Conservation (phyloP, 2,888 invertebrate genomes). For the Pheosia tremula region DNA sequence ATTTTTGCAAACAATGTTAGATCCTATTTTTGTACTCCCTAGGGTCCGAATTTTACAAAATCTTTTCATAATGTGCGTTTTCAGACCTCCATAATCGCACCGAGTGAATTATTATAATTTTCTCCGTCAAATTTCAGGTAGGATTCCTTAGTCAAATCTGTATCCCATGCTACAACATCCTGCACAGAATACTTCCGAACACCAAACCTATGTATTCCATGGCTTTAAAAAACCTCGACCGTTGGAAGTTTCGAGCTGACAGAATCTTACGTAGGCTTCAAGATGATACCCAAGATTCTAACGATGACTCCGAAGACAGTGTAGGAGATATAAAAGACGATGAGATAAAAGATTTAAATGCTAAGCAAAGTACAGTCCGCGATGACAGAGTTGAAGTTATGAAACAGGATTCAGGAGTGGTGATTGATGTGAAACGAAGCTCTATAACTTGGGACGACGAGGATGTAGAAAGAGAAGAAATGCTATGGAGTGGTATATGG, state of each 20-base stretch:
- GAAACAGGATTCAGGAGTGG: slow-evolving; percentile 7
- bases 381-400: slow-evolving; percentile 8
- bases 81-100: neutral
- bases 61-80: no score
- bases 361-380: slow-evolving; percentile 12
- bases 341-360: slow-evolving; percentile 11
- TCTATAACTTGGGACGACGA: slow-evolving; percentile 50
- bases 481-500: slow-evolving; percentile 36
- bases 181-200: slow-evolving; percentile 87
- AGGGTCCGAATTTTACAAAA: no score
- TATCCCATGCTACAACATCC: slow-evolving; percentile 90
- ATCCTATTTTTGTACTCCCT: no score
- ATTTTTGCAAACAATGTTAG: no score
- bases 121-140: slow-evolving; percentile 75
- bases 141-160: slow-evolving; percentile 93
- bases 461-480: slow-evolving; percentile 23
- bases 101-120: neutral
- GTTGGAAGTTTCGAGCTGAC: slow-evolving; percentile 53
- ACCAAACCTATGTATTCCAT: slow-evolving; percentile 88
- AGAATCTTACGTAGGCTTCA: slow-evolving; percentile 21
- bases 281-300: neutral
- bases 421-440: slow-evolving; percentile 29
- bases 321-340: slow-evolving; percentile 8
- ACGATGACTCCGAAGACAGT: slow-evolving; percentile 6
- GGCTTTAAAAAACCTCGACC: slow-evolving; percentile 81